phyloP scores from a whole-genome alignment of 2,797 vertebrate genomes.

The Melanotaenia pygmaea region DNA sequence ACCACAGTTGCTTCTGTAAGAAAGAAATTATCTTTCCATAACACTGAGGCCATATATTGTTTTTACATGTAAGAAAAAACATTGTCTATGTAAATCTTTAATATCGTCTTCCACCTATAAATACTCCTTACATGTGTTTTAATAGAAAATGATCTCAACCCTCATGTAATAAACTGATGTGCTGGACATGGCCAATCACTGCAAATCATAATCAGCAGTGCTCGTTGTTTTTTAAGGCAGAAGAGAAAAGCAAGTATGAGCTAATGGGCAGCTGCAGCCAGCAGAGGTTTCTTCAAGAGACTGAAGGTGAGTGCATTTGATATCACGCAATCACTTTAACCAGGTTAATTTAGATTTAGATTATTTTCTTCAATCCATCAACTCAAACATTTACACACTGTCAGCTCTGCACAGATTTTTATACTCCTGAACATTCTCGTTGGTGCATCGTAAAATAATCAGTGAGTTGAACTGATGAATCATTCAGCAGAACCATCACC shows the following conservation, averaged over 20 bases:
- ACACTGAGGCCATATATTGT: slow-evolving; percentile 9
- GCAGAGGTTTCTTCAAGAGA: slow-evolving; percentile 65
- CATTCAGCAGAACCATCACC: slow-evolving; percentile 23
- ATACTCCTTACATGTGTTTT: slow-evolving; percentile 29
- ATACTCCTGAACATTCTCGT: background rate
- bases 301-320: slow-evolving; percentile 72
- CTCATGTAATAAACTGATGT: slow-evolving; percentile 26
- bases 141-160: slow-evolving; percentile 13
- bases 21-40: slow-evolving; percentile 23
- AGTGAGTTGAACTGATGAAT: slow-evolving; percentile 40
- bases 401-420: background rate
- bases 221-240: slow-evolving; percentile 64
- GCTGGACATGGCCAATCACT: background rate
- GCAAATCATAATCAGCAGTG: slow-evolving; percentile 11
- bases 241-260: slow-evolving; percentile 78
- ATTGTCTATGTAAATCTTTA: slow-evolving; percentile 23
- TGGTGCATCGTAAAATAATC: slow-evolving; percentile 9
- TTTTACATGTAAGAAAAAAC: slow-evolving; percentile 7
- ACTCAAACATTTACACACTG: background rate
- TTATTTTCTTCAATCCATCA: background rate
- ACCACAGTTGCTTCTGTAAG: slow-evolving; percentile 19
- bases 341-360: background rate
- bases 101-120: slow-evolving; percentile 15
- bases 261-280: slow-evolving; percentile 74
- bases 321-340: background rate